These are phyloP conservation scores for Ceratotherium simum DNA, from an alignment of 2,113 vertebrate species.

Conservation along the genomic window DNA sequence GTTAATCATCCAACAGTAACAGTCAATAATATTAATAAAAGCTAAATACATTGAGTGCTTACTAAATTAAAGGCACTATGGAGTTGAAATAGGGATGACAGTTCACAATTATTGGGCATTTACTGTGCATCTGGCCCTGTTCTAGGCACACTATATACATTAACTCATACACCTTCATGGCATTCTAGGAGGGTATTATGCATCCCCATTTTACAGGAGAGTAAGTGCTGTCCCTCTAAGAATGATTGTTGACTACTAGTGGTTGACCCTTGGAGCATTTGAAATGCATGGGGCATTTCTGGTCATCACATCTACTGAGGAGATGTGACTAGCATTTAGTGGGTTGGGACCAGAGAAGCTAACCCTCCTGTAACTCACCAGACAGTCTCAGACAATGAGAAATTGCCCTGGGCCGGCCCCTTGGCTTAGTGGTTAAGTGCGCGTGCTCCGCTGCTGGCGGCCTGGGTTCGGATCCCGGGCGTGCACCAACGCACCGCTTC, in stretches of 20 bases:
- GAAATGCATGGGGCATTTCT: neutral
- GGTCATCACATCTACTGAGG: neutral
- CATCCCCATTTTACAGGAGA: neutral
- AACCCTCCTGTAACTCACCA: neutral
- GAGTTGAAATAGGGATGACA: neutral
- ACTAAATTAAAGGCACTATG: neutral
- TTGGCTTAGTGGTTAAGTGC: too few relatives aligned
- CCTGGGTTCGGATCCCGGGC: too few relatives aligned
- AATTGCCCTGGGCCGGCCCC: too few relatives aligned
- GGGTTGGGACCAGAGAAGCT: neutral
- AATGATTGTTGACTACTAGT: neutral
- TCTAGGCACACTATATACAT: neutral
- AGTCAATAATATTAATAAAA: neutral
- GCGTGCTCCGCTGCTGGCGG: too few relatives aligned
- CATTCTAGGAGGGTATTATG: neutral
- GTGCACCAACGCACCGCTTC: too few relatives aligned
- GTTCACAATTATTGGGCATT: neutral
- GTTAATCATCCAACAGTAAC: neutral
- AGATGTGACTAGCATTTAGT: neutral
- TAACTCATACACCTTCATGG: neutral
- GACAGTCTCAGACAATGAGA: neutral
- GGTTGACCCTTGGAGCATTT: neutral
- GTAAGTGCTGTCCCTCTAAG: neutral
- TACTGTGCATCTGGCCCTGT: neutral
- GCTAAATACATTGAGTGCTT: neutral